Percentiles rank a stretch among this genome's conserved stretches.
phyloP scores from a whole-genome alignment of 1,140 invertebrate genomes.

The Vollenhovia emeryi region DNA sequence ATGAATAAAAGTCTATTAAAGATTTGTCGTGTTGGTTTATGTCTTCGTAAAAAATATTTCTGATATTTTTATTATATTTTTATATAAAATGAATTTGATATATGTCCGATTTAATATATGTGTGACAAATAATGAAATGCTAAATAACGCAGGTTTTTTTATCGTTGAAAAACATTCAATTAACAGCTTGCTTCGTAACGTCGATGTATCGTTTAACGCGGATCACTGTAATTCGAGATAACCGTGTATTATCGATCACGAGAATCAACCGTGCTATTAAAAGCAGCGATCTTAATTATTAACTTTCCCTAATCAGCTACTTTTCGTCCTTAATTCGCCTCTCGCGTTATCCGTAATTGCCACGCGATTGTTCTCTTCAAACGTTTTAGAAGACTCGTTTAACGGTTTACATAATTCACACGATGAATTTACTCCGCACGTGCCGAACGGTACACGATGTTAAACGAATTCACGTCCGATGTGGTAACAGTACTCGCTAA shows the following conservation, averaged over 20 bases:
- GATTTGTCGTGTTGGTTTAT: not conserved
- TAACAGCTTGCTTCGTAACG: not conserved
- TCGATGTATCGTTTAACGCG: not conserved
- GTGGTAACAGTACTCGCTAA: constrained; percentile 43
- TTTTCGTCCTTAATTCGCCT: constrained; percentile 22
- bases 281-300: not conserved
- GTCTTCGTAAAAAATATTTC: not conserved
- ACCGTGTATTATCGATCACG: not conserved
- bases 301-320: not conserved
- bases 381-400: constrained; percentile 14
- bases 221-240: not conserved
- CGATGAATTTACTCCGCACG: constrained; percentile 30
- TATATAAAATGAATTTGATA: not conserved
- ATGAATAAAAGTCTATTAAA: not conserved
- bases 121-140: not conserved
- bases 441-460: constrained; percentile 38
- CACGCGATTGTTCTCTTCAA: constrained; percentile 14
- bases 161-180: not conserved
- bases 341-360: not conserved
- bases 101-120: not conserved
- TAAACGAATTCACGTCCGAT: constrained; percentile 46
- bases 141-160: not conserved
- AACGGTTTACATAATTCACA: constrained; percentile 56
- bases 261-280: not conserved
- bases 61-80: not conserved